These are phyloP conservation scores for Danaus plexippus DNA, from an alignment of 1,140 invertebrate genomes.

Conservation along the genomic window DNA sequence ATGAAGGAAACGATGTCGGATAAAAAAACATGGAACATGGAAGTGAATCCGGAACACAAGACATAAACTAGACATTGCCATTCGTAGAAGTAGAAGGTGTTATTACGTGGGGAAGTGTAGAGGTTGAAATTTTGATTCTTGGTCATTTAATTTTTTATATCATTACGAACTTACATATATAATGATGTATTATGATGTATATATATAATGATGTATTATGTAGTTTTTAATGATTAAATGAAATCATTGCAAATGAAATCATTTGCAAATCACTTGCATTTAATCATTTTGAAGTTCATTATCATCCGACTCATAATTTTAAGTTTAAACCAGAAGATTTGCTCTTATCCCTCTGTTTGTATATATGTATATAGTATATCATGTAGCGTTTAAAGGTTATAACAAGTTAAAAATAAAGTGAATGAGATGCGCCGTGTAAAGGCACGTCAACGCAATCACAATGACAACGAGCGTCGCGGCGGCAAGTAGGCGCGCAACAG, in stretches of 20 bases:
- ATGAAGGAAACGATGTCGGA: constrained; percentile 8
- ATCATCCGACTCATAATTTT: too few relatives aligned
- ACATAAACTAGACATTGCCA: constrained; percentile 6
- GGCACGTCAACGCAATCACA: constrained; percentile 30
- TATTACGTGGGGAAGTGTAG: background rate
- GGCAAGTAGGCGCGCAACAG: constrained; percentile 59
- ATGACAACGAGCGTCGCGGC: constrained; percentile 32
- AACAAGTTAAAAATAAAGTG: too few relatives aligned
- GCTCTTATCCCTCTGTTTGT: background rate
- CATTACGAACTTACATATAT: too few relatives aligned
- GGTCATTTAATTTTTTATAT: too few relatives aligned
- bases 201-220: too few relatives aligned
- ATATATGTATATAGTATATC: background rate
- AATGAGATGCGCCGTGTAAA: constrained; percentile 14
- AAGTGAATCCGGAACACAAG: constrained; percentile 11
- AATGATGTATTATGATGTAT: too few relatives aligned
- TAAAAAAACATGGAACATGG: constrained; percentile 5
- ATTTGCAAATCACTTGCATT: too few relatives aligned
- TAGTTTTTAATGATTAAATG: too few relatives aligned
- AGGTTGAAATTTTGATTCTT: too few relatives aligned
- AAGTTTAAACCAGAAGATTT: background rate
- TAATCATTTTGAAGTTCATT: too few relatives aligned
- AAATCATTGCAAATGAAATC: too few relatives aligned
- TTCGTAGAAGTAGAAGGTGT: constrained; percentile 9
- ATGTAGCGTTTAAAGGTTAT: too few relatives aligned